These are phyloP conservation scores for Silurus meridionalis DNA, from an alignment of 2,113 vertebrate species.

Conservation along the genomic window DNA sequence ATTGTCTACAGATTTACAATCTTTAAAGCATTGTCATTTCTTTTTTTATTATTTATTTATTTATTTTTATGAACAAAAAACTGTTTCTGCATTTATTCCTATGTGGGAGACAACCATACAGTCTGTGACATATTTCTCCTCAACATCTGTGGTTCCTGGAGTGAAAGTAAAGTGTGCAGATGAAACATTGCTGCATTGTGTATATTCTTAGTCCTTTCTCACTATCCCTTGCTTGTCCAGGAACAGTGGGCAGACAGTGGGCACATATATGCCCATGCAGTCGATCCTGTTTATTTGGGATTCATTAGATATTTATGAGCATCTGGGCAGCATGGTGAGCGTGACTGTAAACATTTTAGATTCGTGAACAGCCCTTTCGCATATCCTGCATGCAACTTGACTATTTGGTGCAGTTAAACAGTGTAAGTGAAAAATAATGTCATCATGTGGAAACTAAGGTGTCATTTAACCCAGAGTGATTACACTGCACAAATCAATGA, in stretches of 20 bases:
- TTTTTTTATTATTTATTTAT: not conserved
- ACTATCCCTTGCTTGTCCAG: not conserved
- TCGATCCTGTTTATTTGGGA: conserved; percentile 30
- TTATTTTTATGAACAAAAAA: not conserved
- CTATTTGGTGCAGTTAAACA: not conserved
- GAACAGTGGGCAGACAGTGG: not conserved
- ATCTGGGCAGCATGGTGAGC: conserved; percentile 41
- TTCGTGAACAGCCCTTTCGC: not conserved
- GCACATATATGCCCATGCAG: not conserved
- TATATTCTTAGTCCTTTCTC: not conserved
- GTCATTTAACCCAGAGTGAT: not conserved
- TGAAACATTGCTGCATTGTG: conserved; percentile 15
- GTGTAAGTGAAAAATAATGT: not conserved
- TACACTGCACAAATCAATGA: not conserved
- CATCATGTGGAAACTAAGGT: not conserved
- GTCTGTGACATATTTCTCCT: conserved; percentile 13
- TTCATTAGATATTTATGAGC: conserved; percentile 52
- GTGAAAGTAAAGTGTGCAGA: not conserved
- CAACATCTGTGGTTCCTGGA: conserved; percentile 28
- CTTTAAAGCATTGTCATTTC: not conserved
- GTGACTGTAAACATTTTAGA: conserved; percentile 18
- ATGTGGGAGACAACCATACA: not conserved
- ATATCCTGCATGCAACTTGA: not conserved
- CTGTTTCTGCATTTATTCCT: not conserved
- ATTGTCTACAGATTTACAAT: not conserved